phyloP scores from a whole-genome alignment of 1,140 invertebrate genomes.

The Arion vulgaris region DNA sequence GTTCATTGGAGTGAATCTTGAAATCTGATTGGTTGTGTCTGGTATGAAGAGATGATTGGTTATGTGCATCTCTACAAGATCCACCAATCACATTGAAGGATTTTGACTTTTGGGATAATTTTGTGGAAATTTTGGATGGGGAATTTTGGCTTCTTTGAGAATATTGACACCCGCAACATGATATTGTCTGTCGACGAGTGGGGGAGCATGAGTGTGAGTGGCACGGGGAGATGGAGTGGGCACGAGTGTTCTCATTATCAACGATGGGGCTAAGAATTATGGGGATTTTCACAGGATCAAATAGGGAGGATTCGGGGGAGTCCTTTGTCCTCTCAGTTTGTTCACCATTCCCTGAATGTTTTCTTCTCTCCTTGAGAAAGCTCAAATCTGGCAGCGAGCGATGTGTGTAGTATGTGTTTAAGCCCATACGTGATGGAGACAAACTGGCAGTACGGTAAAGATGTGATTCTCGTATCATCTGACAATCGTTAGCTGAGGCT shows the following conservation, averaged over 20 bases:
- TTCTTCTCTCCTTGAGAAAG: conserved; percentile 49
- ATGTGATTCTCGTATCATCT: conserved; percentile 11
- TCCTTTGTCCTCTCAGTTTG: background rate
- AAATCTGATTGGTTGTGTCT: background rate
- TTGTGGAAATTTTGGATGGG: background rate
- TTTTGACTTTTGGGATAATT: conserved; percentile 17
- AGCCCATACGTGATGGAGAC: conserved; percentile 44
- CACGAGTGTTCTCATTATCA: conserved; percentile 31
- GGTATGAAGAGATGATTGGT: background rate
- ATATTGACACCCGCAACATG: conserved; percentile 6
- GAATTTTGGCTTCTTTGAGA: conserved; percentile 27
- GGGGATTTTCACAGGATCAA: conserved; percentile 57
- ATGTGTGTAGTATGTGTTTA: conserved; percentile 56
- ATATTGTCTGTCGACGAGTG: conserved; percentile 5
- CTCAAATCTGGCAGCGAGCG: conserved; percentile 64
- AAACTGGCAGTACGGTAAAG: conserved; percentile 41
- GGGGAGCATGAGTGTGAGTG: conserved; percentile 1
- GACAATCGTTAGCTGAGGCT: conserved; percentile 42
- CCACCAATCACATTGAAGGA: conserved; percentile 7
- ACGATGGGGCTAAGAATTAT: conserved; percentile 51
- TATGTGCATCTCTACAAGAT: background rate
- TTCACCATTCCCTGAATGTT: background rate
- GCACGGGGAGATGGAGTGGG: conserved; percentile 36
- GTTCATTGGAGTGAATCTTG: background rate
- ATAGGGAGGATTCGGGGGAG: conserved; percentile 44